Evolutionary conservation across 2,888 invertebrate genomes (phyloP), one percentile per base, ranked within the genome.

Genomic region (Leptopilina drosophilae): DNA sequence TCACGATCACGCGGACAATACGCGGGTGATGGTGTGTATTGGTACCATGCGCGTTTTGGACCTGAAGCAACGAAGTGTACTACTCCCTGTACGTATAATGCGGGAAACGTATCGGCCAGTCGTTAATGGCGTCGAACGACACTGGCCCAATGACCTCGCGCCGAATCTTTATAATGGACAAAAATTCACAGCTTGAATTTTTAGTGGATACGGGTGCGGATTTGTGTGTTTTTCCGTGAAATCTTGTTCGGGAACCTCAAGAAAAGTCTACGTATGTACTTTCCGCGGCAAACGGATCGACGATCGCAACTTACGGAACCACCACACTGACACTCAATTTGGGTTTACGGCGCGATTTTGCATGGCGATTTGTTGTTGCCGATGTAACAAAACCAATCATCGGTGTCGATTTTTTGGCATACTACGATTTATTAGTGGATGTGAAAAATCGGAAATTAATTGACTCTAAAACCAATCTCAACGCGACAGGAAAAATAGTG

Each of bases 351-450:
- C 84, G 88, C 1, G 83, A 81, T 1, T 89, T 87, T 46, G 65
- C 77, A 0, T 91, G 89, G 89, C 82, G 83, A 1, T 91, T 90
- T 78, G 79, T 88, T 0, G 82, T 90, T 0, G 90, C 90, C 0
- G 88, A 90, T 66, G 87, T 89, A 1, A 80, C 87, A 0, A 86
- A 85, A 33, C 87, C 90, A 0, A 91, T 91, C 9, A 89, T 90
- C 15, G 88, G 89, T 3, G 88, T 86, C 1, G 89, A 90, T 82
- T 89, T 91, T 77, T 79, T 90, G 14, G 75, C 66, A 1, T 83
- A 86, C 76, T 56, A 56, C 84, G 86, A 14, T 80, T 91, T 56
- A 4, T 0, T 80, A 90, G 3, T 89, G 2, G 89, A 90, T 76
- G 59, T 86, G 1, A 76, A 82, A 5, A 84, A 87, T 14, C 73